phyloP scores from a whole-genome alignment of 2,797 vertebrate genomes.

The Geotria australis region DNA sequence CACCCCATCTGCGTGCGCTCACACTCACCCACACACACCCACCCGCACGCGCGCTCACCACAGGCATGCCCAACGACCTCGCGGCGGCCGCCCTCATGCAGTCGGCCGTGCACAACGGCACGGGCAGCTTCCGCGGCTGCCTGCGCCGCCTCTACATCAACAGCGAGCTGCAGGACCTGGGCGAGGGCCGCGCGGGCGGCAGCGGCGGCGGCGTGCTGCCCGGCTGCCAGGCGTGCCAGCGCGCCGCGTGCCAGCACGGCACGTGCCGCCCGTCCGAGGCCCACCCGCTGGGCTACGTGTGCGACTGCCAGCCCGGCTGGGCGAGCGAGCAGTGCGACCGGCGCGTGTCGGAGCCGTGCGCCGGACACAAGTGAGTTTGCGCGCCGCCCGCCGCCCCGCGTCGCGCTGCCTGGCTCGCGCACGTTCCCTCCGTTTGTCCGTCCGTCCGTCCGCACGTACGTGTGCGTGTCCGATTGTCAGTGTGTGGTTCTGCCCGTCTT shows the following conservation, averaged over 20 bases:
- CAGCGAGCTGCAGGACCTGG: constrained; percentile 64
- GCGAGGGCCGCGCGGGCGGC: constrained; percentile 32
- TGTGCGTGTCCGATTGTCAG: not conserved
- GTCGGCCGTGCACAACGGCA: constrained; percentile 41
- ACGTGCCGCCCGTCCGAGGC: constrained; percentile 15
- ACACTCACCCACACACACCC: too few relatives aligned
- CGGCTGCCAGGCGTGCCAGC: constrained; percentile 72
- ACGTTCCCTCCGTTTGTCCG: not conserved
- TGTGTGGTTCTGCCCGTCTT: not conserved
- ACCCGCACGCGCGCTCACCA: not conserved
- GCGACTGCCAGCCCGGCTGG: constrained; percentile 77
- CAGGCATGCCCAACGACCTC: constrained; percentile 64
- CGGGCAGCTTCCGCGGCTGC: constrained; percentile 59
- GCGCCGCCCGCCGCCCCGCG: not conserved
- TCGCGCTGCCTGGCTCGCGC: not conserved
- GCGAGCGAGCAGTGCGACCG: constrained; percentile 49
- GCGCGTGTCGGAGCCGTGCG: constrained; percentile 58
- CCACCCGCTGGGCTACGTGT: constrained; percentile 44
- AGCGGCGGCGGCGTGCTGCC: constrained; percentile 50
- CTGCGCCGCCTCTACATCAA: constrained; percentile 73
- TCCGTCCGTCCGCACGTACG: not conserved
- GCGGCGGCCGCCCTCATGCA: constrained; percentile 44
- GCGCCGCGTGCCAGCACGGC: constrained; percentile 46
- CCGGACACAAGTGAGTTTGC: constrained; percentile 74
- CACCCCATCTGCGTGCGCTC: too few relatives aligned